phyloP scores from a whole-genome alignment of 53 echinoderm and acorn worm genomes.

The Antedon mediterranea region DNA sequence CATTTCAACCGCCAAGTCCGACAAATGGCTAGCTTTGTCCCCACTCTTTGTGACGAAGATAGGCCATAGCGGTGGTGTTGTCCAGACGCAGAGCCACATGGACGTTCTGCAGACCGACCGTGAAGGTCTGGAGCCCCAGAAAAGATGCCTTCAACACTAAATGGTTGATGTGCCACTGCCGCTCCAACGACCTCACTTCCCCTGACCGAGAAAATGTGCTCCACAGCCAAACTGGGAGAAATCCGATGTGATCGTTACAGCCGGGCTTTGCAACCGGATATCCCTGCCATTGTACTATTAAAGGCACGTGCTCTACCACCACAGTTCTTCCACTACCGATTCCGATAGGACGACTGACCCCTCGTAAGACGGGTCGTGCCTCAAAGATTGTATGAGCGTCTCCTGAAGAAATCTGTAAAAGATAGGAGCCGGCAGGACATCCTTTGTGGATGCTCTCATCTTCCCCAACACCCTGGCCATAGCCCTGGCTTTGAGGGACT shows the following conservation, averaged over 20 bases:
- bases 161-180: not conserved
- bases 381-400: constrained; percentile 7
- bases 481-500: not conserved
- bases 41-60: not conserved
- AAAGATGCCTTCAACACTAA: not conserved
- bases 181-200: not conserved
- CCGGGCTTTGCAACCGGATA: not conserved
- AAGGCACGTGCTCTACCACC: not conserved
- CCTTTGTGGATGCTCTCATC: not conserved
- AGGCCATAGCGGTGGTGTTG: not conserved
- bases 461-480: not conserved
- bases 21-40: not conserved
- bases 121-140: not conserved
- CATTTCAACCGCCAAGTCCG: constrained; percentile 3
- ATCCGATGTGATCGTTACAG: not conserved
- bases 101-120: not conserved
- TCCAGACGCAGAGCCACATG: not conserved
- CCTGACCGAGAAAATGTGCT: not conserved
- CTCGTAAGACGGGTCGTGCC: not conserved
- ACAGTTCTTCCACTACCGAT: not conserved
- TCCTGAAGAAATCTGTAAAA: constrained; percentile 14
- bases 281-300: not conserved
- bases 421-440: constrained; percentile 12
- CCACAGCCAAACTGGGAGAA: not conserved
- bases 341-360: not conserved